These are phyloP conservation scores for Apamea crenata DNA, from an alignment of 2,888 invertebrate species.

Conservation along the genomic window DNA sequence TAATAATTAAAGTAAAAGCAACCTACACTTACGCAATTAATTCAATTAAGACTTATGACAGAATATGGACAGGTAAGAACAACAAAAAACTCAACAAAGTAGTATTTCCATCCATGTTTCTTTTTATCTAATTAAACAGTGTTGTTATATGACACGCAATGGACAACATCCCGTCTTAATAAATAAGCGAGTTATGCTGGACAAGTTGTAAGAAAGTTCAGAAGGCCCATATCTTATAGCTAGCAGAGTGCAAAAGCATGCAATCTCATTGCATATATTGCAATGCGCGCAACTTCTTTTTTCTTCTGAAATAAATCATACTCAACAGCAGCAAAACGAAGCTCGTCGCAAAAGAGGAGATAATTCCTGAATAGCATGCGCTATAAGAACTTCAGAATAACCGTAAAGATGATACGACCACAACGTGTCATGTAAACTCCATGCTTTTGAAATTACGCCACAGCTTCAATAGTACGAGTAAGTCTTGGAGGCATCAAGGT, in stretches of 20 bases:
- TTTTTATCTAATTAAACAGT: slow-evolving; percentile 54
- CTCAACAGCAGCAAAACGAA: not conserved
- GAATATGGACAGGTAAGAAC: slow-evolving; percentile 3
- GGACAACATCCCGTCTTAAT: slow-evolving; percentile 56
- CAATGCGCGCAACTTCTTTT: no score
- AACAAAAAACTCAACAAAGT: slow-evolving; percentile 21
- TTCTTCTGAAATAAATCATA: not conserved
- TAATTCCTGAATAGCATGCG: not conserved
- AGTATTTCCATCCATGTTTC: slow-evolving; percentile 47
- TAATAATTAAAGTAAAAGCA: slow-evolving; percentile 20
- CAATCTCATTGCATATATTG: not conserved
- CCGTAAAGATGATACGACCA: not conserved
- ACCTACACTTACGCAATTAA: slow-evolving; percentile 13
- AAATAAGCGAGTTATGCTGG: slow-evolving; percentile 25
- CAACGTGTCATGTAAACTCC: not conserved
- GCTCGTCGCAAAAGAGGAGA: not conserved
- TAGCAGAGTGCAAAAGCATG: no score
- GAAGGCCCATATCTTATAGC: slow-evolving; percentile 13
- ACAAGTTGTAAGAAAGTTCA: not conserved
- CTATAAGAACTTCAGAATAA: not conserved
- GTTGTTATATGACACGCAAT: slow-evolving; percentile 55
- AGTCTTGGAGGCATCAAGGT: not conserved
- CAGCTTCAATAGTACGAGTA: not conserved
- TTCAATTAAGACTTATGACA: slow-evolving; percentile 24
- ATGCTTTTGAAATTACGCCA: not conserved